Evolutionary conservation across 2,797 vertebrate species (phyloP).

Genomic region (Rhinella marina): DNA sequence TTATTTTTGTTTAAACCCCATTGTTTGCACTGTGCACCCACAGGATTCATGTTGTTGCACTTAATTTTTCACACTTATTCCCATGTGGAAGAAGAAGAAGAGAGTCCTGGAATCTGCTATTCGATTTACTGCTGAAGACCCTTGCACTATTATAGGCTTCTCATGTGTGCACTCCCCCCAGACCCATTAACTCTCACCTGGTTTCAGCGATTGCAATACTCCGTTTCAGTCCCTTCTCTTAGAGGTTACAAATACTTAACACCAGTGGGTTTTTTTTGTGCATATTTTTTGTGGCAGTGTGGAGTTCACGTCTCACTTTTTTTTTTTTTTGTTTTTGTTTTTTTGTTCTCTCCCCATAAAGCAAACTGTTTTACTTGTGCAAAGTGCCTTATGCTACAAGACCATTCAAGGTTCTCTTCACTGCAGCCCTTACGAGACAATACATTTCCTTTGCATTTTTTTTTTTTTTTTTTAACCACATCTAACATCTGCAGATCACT

Average conservation of each 20-base stretch:
- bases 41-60: slow-evolving; percentile 80
- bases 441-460: slow-evolving; percentile 63
- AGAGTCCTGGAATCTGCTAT: slow-evolving; percentile 66
- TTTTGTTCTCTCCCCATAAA: not conserved
- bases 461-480: slow-evolving; percentile 68
- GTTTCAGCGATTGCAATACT: slow-evolving; percentile 29
- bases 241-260: not conserved
- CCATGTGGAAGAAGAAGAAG: slow-evolving; percentile 72
- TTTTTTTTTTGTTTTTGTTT: not conserved
- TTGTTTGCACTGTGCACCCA: slow-evolving; percentile 84
- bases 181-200: not conserved
- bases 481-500: slow-evolving; percentile 66
- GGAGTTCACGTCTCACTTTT: slow-evolving; percentile 27
- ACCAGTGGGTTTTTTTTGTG: not conserved
- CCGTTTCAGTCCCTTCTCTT: not conserved
- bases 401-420: slow-evolving; percentile 79
- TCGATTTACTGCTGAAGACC: slow-evolving; percentile 20
- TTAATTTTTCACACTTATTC: slow-evolving; percentile 75
- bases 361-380: slow-evolving; percentile 69
- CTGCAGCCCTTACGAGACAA: slow-evolving; percentile 71
- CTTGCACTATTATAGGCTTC: slow-evolving; percentile 25
- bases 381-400: slow-evolving; percentile 82
- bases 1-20: slow-evolving; percentile 54
- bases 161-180: not conserved
- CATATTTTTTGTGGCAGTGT: slow-evolving; percentile 46